Base-by-base conservation (phyloP, 1,140 invertebrate genomes). In the Drosophila equinoxialis region DNA sequence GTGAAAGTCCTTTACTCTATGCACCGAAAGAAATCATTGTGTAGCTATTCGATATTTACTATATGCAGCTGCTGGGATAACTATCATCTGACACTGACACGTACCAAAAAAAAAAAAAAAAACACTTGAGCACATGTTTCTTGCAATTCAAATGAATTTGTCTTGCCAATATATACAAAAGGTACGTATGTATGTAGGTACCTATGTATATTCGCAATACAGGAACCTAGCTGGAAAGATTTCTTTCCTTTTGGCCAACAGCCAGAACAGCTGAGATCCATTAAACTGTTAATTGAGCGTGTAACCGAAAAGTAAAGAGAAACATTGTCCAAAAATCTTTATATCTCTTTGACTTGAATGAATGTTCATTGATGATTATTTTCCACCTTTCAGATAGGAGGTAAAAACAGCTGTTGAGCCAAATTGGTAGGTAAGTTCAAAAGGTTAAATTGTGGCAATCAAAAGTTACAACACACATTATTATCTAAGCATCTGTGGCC, bases 1-100 rank as follows among this genome's bases (percentile, higher is more conserved):
- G 90, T 91, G 90, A 91, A 91, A 91, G 90, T 91, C 86, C 90
- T 90, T 76, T 91, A 71, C 71, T 87, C 76, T 74, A 72, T 71
- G 80, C 84, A 89, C 84, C 89, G 72, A 66, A 65, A 83, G 71
- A 89, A 89, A 89, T 90, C 79, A 61, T 69, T 79, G 76, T 73
- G 48, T 48, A 39, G n/a, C 26, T 48, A 60, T 48, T 20, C 8
- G 17, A 51, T 51, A 23, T 51, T 51, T 51, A 2, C 8, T 8
- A 5, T 55, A 68, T 77, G 75, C 84, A 89, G 85, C 85, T 89
- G 85, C 69, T 33, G 11, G 65, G 39, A 65, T 72, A 57, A 72
- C 37, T 57, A 64, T 60, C 39, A 20, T n/a, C 35, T 37, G 35
- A 37, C 17, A 60, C 54, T 74, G 65, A 64, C 64, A 84, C 80